Base-by-base conservation (phyloP, 2,797 vertebrate genomes). In the Cheracebus regulus region DNA sequence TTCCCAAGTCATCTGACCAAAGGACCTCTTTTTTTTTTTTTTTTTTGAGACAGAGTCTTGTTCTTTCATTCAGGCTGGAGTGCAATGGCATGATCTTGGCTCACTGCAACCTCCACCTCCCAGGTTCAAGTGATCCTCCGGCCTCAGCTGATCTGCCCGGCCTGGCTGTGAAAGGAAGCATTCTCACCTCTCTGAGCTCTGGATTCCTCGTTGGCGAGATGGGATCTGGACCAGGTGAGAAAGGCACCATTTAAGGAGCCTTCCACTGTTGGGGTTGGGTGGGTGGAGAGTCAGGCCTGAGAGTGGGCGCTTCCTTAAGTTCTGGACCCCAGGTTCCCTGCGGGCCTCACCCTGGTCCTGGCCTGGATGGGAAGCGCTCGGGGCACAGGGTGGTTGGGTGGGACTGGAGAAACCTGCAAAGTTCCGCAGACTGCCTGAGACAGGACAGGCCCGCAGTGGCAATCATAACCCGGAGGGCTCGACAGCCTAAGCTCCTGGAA, bases 341-440 rank as follows among this genome's bases (percentile, higher is more conserved):
- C 11, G 4, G 26, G 3, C n/a, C 30, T 36, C 33, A 4, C 61
- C 39, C 30, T 2, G 28, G 50, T 9, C n/a, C 33, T 3, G 4
- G 12, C 19, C 1, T 0, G 1, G 28, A 8, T 0, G 17, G 44
- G 9, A 19, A 4, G 5, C 14, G 46, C 1, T 1, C 12, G 10
- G 24, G 46, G 72, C 4, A 0, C 5, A 4, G 2, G 22, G 28
- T 2, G 20, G 8, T 13, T 75, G n/a, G n/a, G 22, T 6, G 57
- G 17, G 30, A 28, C 20, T 11, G 6, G 41, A 80, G 72, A 72
- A n/a, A 12, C 1, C 26, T 2, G 15, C 4, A 2, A 2, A 0
- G 13, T 20, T 44, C 4, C 30, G 52, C 48, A 13, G 64, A 57
- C n/a, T 1, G 0, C 24, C 67, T 5, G 3, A 5, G 36, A 7